Evolutionary conservation across 2,888 invertebrate species (phyloP).

Genomic region (Oscheius myriophilus): DNA sequence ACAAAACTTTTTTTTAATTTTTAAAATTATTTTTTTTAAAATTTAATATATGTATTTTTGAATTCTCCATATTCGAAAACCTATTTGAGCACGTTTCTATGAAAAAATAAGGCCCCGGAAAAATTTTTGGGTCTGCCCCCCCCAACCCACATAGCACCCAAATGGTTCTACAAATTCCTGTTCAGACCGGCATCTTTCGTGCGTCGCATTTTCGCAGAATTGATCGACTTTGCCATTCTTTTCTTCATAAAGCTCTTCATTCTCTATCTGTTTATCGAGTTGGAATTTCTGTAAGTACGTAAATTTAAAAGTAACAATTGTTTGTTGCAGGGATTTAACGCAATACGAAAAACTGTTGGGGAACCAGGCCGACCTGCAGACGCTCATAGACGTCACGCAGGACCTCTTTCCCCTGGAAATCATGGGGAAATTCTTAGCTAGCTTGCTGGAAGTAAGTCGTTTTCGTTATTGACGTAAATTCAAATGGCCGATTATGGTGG

Average conservation of each 20-base stretch:
- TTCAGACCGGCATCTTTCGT: slow-evolving; percentile 50
- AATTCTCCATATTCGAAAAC: too few species aligned
- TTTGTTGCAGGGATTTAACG: slow-evolving; percentile 65
- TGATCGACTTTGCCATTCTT: slow-evolving; percentile 59
- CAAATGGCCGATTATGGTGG: neutral
- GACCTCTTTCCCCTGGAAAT: slow-evolving; percentile 68
- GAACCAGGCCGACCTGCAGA: slow-evolving; percentile 59
- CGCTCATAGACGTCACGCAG: slow-evolving; percentile 66
- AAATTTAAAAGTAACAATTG: too few species aligned
- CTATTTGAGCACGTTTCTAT: too few species aligned
- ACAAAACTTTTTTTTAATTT: too few species aligned
- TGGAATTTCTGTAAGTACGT: slow-evolving; percentile 55
- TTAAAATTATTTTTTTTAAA: too few species aligned
- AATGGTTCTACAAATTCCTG: neutral
- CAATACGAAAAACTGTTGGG: slow-evolving; percentile 56
- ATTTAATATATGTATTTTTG: too few species aligned
- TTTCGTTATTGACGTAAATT: neutral
- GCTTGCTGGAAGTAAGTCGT: slow-evolving; percentile 54
- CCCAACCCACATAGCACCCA: too few species aligned
- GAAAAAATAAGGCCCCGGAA: too few species aligned
- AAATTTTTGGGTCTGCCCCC: too few species aligned
- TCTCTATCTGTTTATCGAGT: slow-evolving; percentile 55
- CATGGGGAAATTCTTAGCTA: slow-evolving; percentile 54
- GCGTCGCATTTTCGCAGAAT: slow-evolving; percentile 58
- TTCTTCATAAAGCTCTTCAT: slow-evolving; percentile 60